Base-by-base conservation (phyloP, 2,888 invertebrate species). In the Chymomyza procnemis region DNA sequence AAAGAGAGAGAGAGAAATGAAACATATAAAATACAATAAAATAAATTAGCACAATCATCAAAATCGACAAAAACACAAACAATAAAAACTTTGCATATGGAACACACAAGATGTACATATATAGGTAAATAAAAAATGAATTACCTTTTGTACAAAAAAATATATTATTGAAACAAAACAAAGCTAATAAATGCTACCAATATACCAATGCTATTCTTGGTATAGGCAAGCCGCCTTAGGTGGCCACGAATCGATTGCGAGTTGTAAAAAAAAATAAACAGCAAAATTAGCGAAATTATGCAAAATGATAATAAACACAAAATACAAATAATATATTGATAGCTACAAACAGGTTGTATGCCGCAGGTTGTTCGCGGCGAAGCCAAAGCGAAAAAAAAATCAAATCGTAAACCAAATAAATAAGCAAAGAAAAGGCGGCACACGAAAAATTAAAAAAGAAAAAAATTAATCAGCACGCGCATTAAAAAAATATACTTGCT, bases 241-340 rank as follows among this genome's bases (percentile, higher is more conserved):
- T 50, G 41, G 41, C 41, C 48, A 4, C 16, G 56, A 56, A 70
- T 71, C 74, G 74, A 76, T 76, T 76, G 76, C 76, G 73, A 66
- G 71, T 72, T 69, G 73, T 67, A 70, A 73, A 69, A 74, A n/a
- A 76, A 82, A 80, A 87, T 85, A 82, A 84, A 86, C 85, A 86
- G 63, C 64, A 65, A 86, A 87, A 87, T 86, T 83, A 84, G 79
- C 83, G 62, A 87, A 86, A 85, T 87, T 87, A 88, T 86, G 81
- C 83, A 79, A 81, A 81, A 76, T 74, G 72, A 76, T 75, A 77
- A 73, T 73, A 75, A 73, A 74, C 69, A 74, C 65, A 70, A 46
- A 61, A 41, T 41, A 12, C 34, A 41, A 9, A 41, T 12, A 41
- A 41, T 54, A 63, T n/a, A 59, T 4, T 47, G 3, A 16, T 16